A percentile compares a stretch with the other conserved stretches of the same genome.
Conservation (phyloP, 2,888 invertebrate genomes). For the Melolontha melolontha region DNA sequence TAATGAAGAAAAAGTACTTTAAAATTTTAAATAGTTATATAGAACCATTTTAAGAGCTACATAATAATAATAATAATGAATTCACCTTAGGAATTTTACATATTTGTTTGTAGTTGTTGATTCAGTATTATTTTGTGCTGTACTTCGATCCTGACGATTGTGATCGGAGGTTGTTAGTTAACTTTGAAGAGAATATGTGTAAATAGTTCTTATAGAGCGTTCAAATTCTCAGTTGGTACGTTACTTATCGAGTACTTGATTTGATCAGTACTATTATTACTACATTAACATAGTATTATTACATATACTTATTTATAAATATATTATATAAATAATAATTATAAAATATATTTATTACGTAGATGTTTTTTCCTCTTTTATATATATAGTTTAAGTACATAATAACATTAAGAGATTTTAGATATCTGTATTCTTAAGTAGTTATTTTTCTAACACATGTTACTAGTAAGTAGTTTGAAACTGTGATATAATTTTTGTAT, state of each 20-base stretch:
- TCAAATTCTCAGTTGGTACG: too few relatives aligned
- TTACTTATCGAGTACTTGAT: too few relatives aligned
- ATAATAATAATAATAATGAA: too few relatives aligned
- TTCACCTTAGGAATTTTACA: neutral
- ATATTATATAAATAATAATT: conserved; percentile 14
- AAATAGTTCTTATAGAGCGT: too few relatives aligned
- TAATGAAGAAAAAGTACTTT: too few relatives aligned
- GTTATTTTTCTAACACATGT: conserved; percentile 4
- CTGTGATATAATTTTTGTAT: conserved; percentile 41
- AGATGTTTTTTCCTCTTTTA: neutral
- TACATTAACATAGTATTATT: neutral
- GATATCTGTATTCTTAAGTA: conserved; percentile 1
- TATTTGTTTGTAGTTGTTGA: conserved; percentile 16
- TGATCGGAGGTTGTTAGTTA: neutral
- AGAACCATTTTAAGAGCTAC: too few relatives aligned
- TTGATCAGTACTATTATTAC: too few relatives aligned
- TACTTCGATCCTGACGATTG: neutral
- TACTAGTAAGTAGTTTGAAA: conserved; percentile 32
- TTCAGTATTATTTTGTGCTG: conserved; percentile 28
- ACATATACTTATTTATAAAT: conserved; percentile 15
- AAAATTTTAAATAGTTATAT: too few relatives aligned
- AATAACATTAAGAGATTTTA: neutral
- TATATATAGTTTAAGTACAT: neutral
- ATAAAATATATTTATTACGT: conserved; percentile 1
- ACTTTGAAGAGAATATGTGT: neutral